A percentile compares a stretch with the other conserved stretches of the same genome.
Conservation (phyloP, 2,113 vertebrate genomes). For the Anoura caudifer region DNA sequence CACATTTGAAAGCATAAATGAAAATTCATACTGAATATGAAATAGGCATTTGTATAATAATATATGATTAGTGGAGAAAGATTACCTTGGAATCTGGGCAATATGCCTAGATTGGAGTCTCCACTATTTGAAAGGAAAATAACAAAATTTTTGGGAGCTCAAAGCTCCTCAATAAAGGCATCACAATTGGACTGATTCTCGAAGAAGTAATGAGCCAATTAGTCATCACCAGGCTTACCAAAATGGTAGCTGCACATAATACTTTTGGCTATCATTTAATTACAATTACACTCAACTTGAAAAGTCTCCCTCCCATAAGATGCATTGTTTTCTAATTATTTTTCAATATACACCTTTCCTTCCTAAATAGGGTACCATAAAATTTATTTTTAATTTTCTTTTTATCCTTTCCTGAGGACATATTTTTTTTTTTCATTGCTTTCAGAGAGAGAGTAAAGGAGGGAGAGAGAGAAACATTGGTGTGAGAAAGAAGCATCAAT, state of each 20-base stretch:
- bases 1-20: not conserved
- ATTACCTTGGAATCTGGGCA: constrained; percentile 9
- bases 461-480: too few relatives aligned
- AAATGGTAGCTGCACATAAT: not conserved
- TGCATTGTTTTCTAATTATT: not conserved
- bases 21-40: not conserved
- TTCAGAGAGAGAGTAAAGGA: too few relatives aligned
- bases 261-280: not conserved
- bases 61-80: not conserved
- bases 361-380: not conserved
- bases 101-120: not conserved
- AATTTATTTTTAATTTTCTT: not conserved
- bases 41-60: not conserved
- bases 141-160: not conserved
- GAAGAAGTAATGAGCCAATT: not conserved
- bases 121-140: not conserved
- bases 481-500: too few relatives aligned
- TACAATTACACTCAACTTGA: not conserved
- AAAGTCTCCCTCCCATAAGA: not conserved
- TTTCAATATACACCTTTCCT: not conserved
- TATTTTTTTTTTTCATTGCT: too few relatives aligned
- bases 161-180: not conserved
- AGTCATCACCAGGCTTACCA: not conserved
- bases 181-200: not conserved
- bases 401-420: too few relatives aligned